Base-by-base conservation (phyloP, 2,888 invertebrate genomes). In the Aleiodes leptofemur region DNA sequence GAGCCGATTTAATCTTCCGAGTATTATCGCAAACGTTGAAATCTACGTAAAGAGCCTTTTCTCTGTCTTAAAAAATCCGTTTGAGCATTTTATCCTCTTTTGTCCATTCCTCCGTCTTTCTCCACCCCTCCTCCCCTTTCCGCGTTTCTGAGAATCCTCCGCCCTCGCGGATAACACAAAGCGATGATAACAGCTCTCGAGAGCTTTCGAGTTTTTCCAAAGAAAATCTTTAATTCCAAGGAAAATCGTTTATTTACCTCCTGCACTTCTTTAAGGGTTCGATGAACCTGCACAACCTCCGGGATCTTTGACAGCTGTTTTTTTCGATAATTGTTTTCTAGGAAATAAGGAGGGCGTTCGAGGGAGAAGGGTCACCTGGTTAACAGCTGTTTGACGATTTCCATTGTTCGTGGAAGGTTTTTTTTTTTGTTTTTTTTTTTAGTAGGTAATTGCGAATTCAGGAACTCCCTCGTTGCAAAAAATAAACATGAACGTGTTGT, bases 1-100 rank as follows among this genome's bases (percentile, higher is more conserved):
- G 68, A 69, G 3, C 23, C 23, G 74, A 74, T 74, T 69, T 74
- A 61, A 74, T 69, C 69, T 59, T 61, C 59, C 56, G 11, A 73
- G 73, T 75, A 80, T 80, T 74, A 77, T 76, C 78, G 76, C 77
- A 23, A 72, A 68, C 74, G 74, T 69, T 73, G 76, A 75, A 61
- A 53, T 66, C 73, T 56, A 72, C 74, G 69, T 64, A 56, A 61
- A 59, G 56, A 55, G 73, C 43, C 73, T 76, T 76, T 73, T 78
- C 73, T 72, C 71, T 55, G 38, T 38, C 31, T 76, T 73, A 73
- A 66, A 69, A 75, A 72, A 74, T 70, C 43, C 43, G 1, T 38
- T 38, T 43, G 43, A 43, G 11, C 9, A 4, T 76, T 61, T 74
- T 51, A 56, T 69, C 38, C 14, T 59, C n/a, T 66, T 57, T 56